Conservation (phyloP, 2,797 vertebrate genomes). For the Enteromius fasciolatus region DNA sequence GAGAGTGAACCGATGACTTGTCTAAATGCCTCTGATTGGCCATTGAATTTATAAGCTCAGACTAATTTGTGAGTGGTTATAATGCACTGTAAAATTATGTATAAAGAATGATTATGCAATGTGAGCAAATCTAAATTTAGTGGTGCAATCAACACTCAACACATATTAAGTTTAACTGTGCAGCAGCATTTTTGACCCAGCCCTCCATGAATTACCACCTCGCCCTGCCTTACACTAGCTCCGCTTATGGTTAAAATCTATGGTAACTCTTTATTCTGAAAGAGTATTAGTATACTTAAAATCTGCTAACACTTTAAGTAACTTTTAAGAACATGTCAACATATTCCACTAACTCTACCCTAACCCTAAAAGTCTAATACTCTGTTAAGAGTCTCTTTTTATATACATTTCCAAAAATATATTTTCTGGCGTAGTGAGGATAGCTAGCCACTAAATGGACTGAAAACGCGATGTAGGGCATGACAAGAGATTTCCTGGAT, state of each 20-base stretch:
- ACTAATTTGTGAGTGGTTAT: background rate
- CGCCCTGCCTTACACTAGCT: background rate
- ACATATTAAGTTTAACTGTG: no score
- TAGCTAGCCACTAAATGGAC: background rate
- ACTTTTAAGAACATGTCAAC: background rate
- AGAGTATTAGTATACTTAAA: background rate
- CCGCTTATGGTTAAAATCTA: background rate
- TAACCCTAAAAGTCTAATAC: background rate
- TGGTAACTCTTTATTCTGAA: background rate
- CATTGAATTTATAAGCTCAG: background rate
- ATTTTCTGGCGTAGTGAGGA: background rate
- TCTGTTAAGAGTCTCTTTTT: background rate
- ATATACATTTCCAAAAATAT: background rate
- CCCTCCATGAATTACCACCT: background rate
- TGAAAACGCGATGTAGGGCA: background rate
- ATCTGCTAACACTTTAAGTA: background rate
- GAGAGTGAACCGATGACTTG: background rate
- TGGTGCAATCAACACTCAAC: background rate
- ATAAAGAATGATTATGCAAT: background rate
- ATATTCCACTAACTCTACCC: background rate
- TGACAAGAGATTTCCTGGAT: conserved; percentile 51
- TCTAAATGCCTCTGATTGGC: background rate
- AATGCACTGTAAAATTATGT: background rate
- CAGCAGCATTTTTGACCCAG: no score
- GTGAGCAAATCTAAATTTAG: background rate